Evolutionary conservation across 2,888 invertebrate genomes (phyloP), one percentile per base, ranked within the genome.

Genomic region (Dyspetes luteomarginatus): DNA sequence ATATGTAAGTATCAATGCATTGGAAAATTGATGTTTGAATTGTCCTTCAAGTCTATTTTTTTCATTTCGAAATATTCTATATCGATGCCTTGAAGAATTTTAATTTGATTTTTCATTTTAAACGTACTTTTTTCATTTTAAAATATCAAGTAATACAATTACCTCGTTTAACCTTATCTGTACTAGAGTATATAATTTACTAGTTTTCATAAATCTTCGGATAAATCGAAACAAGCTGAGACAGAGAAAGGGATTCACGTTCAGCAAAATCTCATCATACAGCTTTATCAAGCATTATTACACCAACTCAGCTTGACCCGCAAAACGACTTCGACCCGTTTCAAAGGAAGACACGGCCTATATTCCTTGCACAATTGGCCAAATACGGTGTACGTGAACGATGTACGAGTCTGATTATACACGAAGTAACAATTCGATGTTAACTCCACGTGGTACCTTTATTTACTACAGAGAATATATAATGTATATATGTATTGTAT

Each of bases 361-460:
- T 62, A 62, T 72, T 83, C 62, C 81, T 86, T 85, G 83, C 87
- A 86, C 86, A 85, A 87, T 86, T 82, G 71, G 67, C 86, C 86
- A 83, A 86, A 86, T 86, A 86, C 71, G 86, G 87, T 58, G 43
- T 64, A 68, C 64, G 12, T 58, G 67, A 75, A 82, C 84, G 83
- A 77, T 78, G 84, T 82, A 82, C 84, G 75, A 73, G 77, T 52
- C 73, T 52, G 56, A 82, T 80, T 82, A 78, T 80, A 81, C 82
- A 74, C 76, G 79, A 78, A 62, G 71, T 65, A 62, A 80, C 75
- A 58, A 64, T 68, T 68, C 81, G 80, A 60, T 77, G 72, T 73
- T 73, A 64, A 68, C 64, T 71, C 58, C 67, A 67, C 71, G 60
- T 65, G 72, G 68, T 52, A 24, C 67, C 62, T 68, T 62, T 68